These are phyloP conservation scores for Meloidogyne chitwoodi DNA, from an alignment of 1,140 invertebrate genomes.

Conservation along the genomic window DNA sequence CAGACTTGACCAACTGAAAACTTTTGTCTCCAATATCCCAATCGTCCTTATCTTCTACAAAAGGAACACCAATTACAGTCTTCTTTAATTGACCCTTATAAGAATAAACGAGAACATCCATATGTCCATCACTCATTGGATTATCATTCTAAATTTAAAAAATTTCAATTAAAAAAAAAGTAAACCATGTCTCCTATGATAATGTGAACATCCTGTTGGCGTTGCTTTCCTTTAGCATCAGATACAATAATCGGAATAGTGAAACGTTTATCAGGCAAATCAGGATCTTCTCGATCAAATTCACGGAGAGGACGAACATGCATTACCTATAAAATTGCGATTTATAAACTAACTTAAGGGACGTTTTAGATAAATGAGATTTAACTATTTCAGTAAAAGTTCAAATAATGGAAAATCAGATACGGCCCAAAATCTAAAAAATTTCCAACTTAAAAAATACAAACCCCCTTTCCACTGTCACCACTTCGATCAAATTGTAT, in stretches of 20 bases:
- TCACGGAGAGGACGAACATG: conserved; percentile 39
- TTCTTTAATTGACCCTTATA: conserved; percentile 52
- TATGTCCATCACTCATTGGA: conserved; percentile 53
- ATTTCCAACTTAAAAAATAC: too few species aligned
- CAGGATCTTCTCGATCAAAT: conserved; percentile 51
- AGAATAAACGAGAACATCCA: conserved; percentile 50
- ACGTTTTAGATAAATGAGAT: too few species aligned
- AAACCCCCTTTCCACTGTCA: conserved; percentile 8
- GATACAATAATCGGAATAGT: conserved; percentile 50
- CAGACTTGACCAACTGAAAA: conserved; percentile 33
- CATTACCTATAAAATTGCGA: too few species aligned
- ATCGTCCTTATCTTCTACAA: conserved; percentile 53
- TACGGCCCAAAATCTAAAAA: too few species aligned
- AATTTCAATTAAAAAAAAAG: neutral
- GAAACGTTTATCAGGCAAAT: conserved; percentile 47
- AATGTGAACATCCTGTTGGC: conserved; percentile 44
- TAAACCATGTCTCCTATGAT: conserved; percentile 57
- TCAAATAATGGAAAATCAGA: too few species aligned
- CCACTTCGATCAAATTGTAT: conserved; percentile 44
- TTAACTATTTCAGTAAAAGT: too few species aligned
- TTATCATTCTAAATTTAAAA: conserved; percentile 56
- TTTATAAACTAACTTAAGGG: too few species aligned
- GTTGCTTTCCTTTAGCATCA: conserved; percentile 42
- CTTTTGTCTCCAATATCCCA: conserved; percentile 56
- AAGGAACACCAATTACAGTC: conserved; percentile 54